These are phyloP conservation scores for Zelleria hepariella DNA, from an alignment of 2,888 invertebrate species.

Conservation along the genomic window DNA sequence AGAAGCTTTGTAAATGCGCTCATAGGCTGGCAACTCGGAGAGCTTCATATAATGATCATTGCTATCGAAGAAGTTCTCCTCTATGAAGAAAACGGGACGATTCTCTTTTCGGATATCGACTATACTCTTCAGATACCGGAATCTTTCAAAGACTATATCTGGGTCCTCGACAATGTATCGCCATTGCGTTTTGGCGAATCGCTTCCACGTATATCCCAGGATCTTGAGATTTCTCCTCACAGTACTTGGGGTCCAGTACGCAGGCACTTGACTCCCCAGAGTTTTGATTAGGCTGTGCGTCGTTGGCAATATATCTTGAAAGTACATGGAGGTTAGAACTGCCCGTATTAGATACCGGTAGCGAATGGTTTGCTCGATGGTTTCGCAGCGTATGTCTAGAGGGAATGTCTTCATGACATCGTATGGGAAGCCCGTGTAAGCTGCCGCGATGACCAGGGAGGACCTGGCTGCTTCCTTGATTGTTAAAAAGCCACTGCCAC, in stretches of 20 bases:
- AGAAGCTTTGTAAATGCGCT: too few species aligned
- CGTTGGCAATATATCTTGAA: background rate
- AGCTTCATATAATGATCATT: background rate
- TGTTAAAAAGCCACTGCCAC: background rate
- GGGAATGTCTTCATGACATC: background rate
- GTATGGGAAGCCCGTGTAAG: background rate
- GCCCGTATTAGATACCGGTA: background rate
- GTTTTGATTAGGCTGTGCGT: background rate
- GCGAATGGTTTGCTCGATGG: background rate
- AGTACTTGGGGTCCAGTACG: background rate
- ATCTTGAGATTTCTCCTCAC: background rate
- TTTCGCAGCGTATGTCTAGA: background rate
- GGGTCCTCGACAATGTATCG: conserved; percentile 25
- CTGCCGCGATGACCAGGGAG: background rate
- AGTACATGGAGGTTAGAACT: background rate
- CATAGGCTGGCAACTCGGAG: background rate
- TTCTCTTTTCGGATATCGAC: conserved; percentile 11
- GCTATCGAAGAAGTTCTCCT: conserved; percentile 13
- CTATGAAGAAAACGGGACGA: conserved; percentile 22
- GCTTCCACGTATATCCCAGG: background rate
- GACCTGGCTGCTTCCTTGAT: background rate
- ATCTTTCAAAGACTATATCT: conserved; percentile 25
- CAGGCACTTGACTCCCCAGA: background rate
- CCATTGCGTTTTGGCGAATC: background rate
- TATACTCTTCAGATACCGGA: conserved; percentile 26